These are phyloP conservation scores for Schizothorax lantsangensis DNA, from an alignment of 2,797 vertebrate genomes.

Conservation along the genomic window DNA sequence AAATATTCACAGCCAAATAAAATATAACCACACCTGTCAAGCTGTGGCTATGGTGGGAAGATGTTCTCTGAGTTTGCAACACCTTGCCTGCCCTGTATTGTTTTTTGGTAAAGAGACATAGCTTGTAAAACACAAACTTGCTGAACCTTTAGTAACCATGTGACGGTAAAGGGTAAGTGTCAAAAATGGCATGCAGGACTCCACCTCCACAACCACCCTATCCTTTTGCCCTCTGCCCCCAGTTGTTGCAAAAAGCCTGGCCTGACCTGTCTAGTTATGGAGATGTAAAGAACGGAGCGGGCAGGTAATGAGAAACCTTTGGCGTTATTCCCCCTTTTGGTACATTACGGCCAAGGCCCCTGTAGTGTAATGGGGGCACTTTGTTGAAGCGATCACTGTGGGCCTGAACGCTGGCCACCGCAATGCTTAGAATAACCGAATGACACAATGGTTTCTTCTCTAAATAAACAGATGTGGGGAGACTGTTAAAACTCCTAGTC, in stretches of 20 bases:
- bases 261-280: conserved; percentile 59
- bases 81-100: neutral
- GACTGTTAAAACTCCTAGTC: conserved; percentile 76
- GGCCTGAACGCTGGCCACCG: conserved; percentile 78
- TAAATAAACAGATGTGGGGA: conserved; percentile 88
- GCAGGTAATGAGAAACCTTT: conserved; percentile 74
- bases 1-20: conserved; percentile 41
- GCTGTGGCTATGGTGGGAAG: conserved; percentile 27
- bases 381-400: conserved; percentile 77
- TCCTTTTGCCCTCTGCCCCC: neutral
- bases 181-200: conserved; percentile 74
- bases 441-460: conserved; percentile 89
- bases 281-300: conserved; percentile 68
- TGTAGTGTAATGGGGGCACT: conserved; percentile 79
- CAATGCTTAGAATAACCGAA: conserved; percentile 85
- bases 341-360: conserved; percentile 71
- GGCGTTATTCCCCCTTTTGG: conserved; percentile 72
- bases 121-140: conserved; percentile 28
- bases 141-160: conserved; percentile 24
- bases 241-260: neutral
- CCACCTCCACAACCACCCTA: conserved; percentile 16
- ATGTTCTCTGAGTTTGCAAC: neutral
- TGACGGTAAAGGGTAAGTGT: conserved; percentile 70
- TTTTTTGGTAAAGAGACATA: neutral
- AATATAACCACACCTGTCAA: conserved; percentile 51